phyloP scores from a whole-genome alignment of 2,113 vertebrate genomes.

The Pterocles gutturalis region DNA sequence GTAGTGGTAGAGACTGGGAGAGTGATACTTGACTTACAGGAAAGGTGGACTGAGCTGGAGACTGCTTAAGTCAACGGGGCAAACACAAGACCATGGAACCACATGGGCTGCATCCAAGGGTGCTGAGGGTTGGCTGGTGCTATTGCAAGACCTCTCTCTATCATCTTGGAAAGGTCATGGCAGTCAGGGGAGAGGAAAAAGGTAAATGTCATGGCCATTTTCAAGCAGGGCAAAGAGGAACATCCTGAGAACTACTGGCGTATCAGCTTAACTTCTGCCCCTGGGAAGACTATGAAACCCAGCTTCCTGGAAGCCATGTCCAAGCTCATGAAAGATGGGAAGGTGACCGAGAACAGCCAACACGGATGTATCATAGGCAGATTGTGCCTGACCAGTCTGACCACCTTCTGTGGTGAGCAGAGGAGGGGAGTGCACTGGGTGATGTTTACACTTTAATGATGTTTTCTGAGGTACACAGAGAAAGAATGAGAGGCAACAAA shows the following conservation, averaged over 20 bases:
- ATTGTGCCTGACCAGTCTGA: background rate
- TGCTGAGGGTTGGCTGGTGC: background rate
- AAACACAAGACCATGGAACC: background rate
- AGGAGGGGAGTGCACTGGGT: background rate
- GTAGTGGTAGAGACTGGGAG: background rate
- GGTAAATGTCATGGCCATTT: background rate
- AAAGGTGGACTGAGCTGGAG: background rate
- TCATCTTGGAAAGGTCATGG: background rate
- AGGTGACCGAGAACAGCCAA: background rate
- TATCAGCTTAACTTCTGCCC: background rate
- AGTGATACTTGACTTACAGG: background rate
- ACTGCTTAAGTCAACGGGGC: background rate
- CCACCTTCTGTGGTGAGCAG: accelerated
- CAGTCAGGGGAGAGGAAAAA: background rate
- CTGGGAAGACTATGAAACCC: background rate
- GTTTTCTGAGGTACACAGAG: background rate
- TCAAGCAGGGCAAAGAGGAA: background rate
- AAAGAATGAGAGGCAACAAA: background rate
- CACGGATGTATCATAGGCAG: background rate
- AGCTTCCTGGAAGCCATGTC: background rate
- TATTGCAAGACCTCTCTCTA: background rate
- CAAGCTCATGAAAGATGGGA: background rate
- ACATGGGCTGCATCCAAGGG: background rate
- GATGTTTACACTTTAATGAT: background rate
- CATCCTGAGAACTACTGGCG: background rate